These are phyloP conservation scores for Brachyopa scutellaris DNA, from an alignment of 2,888 invertebrate genomes.

Conservation along the genomic window DNA sequence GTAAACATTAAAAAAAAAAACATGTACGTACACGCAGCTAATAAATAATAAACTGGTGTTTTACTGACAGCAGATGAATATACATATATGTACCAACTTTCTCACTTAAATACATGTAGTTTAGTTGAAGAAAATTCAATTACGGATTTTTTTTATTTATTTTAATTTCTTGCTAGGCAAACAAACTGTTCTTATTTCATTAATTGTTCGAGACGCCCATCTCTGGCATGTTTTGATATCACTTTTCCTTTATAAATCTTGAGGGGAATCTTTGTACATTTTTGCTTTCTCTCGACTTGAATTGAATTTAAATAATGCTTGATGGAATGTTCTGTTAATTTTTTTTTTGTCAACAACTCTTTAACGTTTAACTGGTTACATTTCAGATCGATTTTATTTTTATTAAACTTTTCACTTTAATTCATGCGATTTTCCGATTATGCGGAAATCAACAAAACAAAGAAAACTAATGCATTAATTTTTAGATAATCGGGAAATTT, in stretches of 20 bases:
- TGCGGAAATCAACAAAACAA: conserved; percentile 60
- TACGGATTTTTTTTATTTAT: conserved; percentile 1
- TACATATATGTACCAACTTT: conserved; percentile 35
- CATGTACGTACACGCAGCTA: conserved; percentile 28
- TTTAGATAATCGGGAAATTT: conserved; percentile 29
- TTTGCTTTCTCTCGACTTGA: conserved; percentile 36
- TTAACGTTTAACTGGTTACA: conserved; percentile 10
- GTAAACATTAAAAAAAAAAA: conserved; percentile 48
- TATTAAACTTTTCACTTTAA: not conserved
- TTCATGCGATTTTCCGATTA: conserved; percentile 22
- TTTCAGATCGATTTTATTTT: conserved; percentile 19
- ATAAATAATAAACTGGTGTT: conserved; percentile 20
- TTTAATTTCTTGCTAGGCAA: too few relatives aligned
- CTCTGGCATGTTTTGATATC: conserved; percentile 42
- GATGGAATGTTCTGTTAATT: conserved; percentile 57
- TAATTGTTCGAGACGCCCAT: conserved; percentile 31
- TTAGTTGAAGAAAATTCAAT: conserved; percentile 3
- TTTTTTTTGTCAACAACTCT: conserved; percentile 4
- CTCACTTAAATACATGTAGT: conserved; percentile 17
- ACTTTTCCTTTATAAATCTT: conserved; percentile 30
- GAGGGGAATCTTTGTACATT: conserved; percentile 37
- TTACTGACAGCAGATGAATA: conserved; percentile 34
- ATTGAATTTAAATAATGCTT: conserved; percentile 37
- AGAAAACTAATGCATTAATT: conserved; percentile 47
- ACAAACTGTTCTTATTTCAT: conserved; percentile 20